phyloP scores from a whole-genome alignment of 2,797 vertebrate species.

The Chiroxiphia lanceolata region DNA sequence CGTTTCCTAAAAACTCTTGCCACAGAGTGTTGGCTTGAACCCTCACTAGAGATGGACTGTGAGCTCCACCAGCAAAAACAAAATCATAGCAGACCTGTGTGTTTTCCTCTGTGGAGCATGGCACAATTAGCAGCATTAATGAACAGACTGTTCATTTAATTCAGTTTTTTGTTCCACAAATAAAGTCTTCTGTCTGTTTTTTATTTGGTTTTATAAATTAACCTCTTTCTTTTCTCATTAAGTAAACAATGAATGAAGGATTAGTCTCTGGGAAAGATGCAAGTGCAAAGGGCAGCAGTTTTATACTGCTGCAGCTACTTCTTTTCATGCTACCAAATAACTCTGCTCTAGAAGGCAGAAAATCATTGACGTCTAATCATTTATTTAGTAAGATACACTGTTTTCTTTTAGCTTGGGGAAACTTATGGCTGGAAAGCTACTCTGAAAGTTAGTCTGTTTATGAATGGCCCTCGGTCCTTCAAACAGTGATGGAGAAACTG shows the following conservation, averaged over 20 bases:
- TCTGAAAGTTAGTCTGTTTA: background rate
- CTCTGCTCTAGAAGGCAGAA: conserved; percentile 59
- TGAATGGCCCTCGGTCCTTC: background rate
- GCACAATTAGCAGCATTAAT: conserved; percentile 41
- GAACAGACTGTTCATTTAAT: conserved; percentile 30
- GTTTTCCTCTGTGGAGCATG: background rate
- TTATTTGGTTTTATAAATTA: conserved; percentile 64
- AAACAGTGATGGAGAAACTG: background rate
- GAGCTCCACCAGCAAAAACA: background rate
- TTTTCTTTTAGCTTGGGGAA: conserved; percentile 52
- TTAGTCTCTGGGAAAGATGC: conserved; percentile 40
- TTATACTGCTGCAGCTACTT: conserved; percentile 54
- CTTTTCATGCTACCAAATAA: conserved; percentile 54
- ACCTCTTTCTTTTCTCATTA: conserved; percentile 67
- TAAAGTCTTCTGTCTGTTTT: conserved; percentile 41
- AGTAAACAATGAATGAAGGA: conserved; percentile 62
- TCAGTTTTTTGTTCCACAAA: conserved; percentile 56
- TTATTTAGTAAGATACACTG: conserved; percentile 62
- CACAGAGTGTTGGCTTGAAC: background rate
- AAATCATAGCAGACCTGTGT: background rate
- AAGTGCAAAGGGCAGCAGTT: conserved; percentile 63
- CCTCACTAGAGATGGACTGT: background rate
- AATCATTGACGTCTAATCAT: conserved; percentile 63
- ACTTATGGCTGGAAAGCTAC: conserved; percentile 52
- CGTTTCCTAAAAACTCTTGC: background rate